These are phyloP conservation scores for Lophius americanus DNA, from an alignment of 2,797 vertebrate species.

Conservation along the genomic window DNA sequence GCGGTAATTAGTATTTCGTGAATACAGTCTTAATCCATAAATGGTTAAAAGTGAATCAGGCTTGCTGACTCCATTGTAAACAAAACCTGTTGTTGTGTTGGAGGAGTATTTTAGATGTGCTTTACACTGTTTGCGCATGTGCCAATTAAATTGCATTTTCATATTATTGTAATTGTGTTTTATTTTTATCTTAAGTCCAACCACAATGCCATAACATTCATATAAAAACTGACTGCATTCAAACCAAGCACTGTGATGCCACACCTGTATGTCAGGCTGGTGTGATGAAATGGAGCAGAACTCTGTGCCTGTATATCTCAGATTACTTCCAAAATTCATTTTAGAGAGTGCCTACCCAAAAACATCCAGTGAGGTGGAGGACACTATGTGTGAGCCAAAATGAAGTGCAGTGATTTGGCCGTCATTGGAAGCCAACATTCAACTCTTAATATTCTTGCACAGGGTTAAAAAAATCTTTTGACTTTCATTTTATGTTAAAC, in stretches of 20 bases:
- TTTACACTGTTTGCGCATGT: not conserved
- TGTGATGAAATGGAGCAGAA: constrained; percentile 14
- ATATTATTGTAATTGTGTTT: not conserved
- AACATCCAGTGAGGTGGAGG: no score
- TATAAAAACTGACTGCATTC: not conserved
- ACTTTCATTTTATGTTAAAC: no score
- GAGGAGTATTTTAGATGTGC: not conserved
- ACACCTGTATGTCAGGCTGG: constrained; percentile 13
- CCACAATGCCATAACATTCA: not conserved
- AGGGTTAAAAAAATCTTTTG: no score
- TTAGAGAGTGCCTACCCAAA: no score
- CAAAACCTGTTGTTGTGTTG: not conserved
- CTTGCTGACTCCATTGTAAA: not conserved
- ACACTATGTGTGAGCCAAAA: no score
- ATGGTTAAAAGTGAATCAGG: not conserved
- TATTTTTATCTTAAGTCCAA: not conserved
- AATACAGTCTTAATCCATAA: no score
- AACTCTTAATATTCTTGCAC: no score
- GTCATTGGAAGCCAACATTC: no score
- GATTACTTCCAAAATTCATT: no score
- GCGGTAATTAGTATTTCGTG: no score
- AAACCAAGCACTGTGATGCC: constrained; percentile 3
- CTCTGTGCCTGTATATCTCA: no score
- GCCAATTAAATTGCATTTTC: not conserved
- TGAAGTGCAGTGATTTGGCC: no score